Percentiles rank a stretch among this genome's conserved stretches.
Conservation (phyloP, 2,888 invertebrate species). For the Venusia cambrica region DNA sequence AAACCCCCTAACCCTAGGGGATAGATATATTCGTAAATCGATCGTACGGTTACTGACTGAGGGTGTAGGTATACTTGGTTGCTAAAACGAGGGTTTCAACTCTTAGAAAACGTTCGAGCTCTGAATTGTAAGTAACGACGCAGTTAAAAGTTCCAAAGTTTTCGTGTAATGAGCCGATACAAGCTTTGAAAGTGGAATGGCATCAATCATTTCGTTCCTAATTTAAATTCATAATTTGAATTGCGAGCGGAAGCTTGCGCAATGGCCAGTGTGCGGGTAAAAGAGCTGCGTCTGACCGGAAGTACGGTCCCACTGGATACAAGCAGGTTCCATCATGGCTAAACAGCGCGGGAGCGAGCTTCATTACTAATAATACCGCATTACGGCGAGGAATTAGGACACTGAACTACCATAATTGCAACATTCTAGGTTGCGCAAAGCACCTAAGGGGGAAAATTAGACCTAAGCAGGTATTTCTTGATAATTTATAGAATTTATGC, state of each 20-base stretch:
- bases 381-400: constrained; percentile 41
- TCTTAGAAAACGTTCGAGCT: constrained; percentile 9
- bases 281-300: constrained; percentile 63
- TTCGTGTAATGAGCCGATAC: constrained; percentile 28
- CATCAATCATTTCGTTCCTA: constrained; percentile 37
- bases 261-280: constrained; percentile 46
- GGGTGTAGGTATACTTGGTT: too few species aligned
- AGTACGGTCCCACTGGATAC: constrained; percentile 42
- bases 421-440: constrained; percentile 37
- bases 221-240: constrained; percentile 45
- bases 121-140: constrained; percentile 25
- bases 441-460: constrained; percentile 23
- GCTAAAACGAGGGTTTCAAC: too few species aligned
- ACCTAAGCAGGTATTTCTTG: constrained; percentile 28
- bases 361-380: constrained; percentile 46
- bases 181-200: constrained; percentile 27
- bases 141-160: constrained; percentile 26
- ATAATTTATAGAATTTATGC: constrained; percentile 35
- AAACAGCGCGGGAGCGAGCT: constrained; percentile 46
- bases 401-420: constrained; percentile 36
- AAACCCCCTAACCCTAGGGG: too few species aligned
- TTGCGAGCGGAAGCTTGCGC: constrained; percentile 63
- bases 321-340: constrained; percentile 45
- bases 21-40: too few species aligned
- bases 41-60: too few species aligned